Percentiles rank a stretch among this genome's conserved stretches.
Conservation (phyloP, 2,888 invertebrate species). For the Nomada fucata region DNA sequence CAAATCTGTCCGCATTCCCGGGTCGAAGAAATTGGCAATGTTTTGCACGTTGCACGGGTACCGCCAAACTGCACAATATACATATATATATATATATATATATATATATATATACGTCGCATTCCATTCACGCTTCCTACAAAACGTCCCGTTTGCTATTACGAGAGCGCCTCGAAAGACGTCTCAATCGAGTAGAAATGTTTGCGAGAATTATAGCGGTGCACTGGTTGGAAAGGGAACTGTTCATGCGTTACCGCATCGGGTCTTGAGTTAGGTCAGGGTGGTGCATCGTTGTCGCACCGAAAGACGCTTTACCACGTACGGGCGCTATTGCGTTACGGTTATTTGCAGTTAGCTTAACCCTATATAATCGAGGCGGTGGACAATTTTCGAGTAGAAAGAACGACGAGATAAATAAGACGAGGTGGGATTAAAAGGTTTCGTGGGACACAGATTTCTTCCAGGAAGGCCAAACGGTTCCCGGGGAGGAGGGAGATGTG, state of each 20-base stretch:
- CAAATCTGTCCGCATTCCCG: conserved; percentile 48
- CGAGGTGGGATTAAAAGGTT: background rate
- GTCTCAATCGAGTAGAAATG: background rate
- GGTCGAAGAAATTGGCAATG: conserved; percentile 27
- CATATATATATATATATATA: background rate
- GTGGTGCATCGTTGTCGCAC: conserved; percentile 1
- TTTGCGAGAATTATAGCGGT: background rate
- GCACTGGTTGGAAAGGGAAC: background rate
- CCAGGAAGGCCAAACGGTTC: conserved; percentile 36
- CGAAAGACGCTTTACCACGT: background rate
- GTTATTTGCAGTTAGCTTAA: background rate
- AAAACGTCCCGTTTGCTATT: background rate
- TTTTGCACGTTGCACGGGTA: background rate
- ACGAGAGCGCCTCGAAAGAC: too few relatives aligned
- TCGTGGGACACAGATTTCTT: conserved; percentile 35
- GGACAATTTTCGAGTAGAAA: background rate
- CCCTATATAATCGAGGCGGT: too few relatives aligned
- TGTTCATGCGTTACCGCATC: background rate
- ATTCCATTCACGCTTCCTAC: background rate
- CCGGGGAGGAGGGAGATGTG: conserved; percentile 49
- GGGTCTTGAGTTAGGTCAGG: conserved; percentile 5
- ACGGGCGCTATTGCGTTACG: background rate
- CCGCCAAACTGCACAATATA: conserved; percentile 16
- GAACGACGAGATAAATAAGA: background rate
- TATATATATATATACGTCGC: background rate